Evolutionary conservation across 2,113 vertebrate species (phyloP).

Genomic region (Actenoides hombroni): DNA sequence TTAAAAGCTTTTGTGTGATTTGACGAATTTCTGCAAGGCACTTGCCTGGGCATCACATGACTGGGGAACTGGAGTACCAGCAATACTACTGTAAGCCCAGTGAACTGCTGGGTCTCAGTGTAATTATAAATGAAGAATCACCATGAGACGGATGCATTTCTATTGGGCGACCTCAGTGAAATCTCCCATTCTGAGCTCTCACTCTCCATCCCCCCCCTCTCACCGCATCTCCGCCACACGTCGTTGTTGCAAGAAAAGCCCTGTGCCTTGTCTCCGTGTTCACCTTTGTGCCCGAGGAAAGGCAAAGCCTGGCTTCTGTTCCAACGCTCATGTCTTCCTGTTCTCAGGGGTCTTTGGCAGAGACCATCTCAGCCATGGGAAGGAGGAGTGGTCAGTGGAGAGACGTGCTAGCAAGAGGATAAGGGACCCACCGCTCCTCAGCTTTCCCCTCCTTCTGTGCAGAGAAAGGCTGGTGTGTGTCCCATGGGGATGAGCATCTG

Average conservation of each 20-base stretch:
- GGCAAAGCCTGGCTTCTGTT: neutral
- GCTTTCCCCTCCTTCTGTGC: neutral
- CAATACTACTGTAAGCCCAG: neutral
- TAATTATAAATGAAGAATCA: neutral
- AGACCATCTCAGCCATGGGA: neutral
- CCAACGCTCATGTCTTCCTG: fast-evolving
- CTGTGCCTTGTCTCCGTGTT: neutral
- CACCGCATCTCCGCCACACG: neutral
- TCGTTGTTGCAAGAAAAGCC: neutral
- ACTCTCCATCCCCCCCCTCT: neutral
- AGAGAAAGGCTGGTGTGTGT: neutral
- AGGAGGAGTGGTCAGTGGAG: neutral
- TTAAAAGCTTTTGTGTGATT: neutral
- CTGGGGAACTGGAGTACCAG: neutral
- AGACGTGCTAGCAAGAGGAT: neutral
- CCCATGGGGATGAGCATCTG: too few relatives aligned
- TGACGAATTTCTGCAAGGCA: neutral
- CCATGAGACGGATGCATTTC: neutral
- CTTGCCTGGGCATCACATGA: neutral
- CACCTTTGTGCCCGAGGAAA: neutral
- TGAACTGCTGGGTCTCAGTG: neutral
- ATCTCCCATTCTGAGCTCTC: neutral
- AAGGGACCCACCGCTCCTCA: neutral
- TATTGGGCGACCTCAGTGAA: neutral
- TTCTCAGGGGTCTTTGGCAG: neutral